Conservation (phyloP, 2,888 invertebrate species). For the Stratiomys singularior region DNA sequence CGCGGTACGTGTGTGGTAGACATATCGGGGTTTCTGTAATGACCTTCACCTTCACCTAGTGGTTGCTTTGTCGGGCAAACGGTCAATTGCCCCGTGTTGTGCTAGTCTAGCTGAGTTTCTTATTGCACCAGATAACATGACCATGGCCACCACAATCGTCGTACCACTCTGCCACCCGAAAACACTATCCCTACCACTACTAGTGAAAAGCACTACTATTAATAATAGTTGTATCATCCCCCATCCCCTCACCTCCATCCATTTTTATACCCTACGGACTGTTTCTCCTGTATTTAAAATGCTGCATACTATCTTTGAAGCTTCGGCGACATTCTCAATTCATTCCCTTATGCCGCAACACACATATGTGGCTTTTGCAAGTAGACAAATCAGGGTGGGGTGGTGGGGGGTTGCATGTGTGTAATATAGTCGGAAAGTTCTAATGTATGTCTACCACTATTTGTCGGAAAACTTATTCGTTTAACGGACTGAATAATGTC, state of each 20-base stretch:
- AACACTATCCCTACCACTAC: not conserved
- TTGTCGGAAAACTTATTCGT: not conserved
- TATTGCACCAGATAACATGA: not conserved
- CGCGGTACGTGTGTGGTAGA: conserved; percentile 5
- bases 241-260: not conserved
- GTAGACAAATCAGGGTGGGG: not conserved
- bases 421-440: not conserved
- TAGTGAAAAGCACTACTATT: too few species aligned
- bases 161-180: not conserved
- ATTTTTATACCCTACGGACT: not conserved
- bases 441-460: not conserved
- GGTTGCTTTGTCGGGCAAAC: conserved; percentile 64
- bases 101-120: conserved; percentile 22
- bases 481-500: not conserved
- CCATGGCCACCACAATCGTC: not conserved
- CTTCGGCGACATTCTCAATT: not conserved
- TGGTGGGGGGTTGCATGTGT: not conserved
- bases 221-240: not conserved
- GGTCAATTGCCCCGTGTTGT: conserved; percentile 62
- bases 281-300: not conserved
- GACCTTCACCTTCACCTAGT: conserved; percentile 68
- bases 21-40: conserved; percentile 54
- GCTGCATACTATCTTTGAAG: not conserved
- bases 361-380: not conserved
- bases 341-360: not conserved